Base-by-base conservation (phyloP, 1,140 invertebrate species). In the Brachionus calyciflorus region DNA sequence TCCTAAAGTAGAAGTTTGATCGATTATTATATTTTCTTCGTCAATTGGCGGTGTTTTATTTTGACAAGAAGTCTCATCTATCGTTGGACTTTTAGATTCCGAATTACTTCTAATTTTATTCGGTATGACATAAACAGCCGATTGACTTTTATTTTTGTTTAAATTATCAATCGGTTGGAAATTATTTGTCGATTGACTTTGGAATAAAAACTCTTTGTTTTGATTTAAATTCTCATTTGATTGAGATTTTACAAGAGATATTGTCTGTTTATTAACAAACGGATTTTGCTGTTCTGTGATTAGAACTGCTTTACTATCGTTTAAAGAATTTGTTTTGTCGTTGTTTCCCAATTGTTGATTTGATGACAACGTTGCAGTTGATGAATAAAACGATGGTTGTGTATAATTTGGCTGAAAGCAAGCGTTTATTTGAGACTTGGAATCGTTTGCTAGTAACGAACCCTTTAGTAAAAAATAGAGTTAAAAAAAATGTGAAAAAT, bases 371-470 rank as follows among this genome's bases (percentile, higher is more conserved):
- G 60, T 65, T 10, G 60, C 12, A 65, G 40, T 65, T 21, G 60
- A 65, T n/a, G 60, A 65, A 44, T 24, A 44, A 44, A 65, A 44
- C 24, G 37, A 65, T 65, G 60, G 60, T 65, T 65, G 60, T 30
- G 21, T 65, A 65, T 14, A 65, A 65, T 65, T 44, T 41, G 4
- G 33, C 44, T 65, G 60, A 26, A 21, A 65, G 24, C 60, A 37
- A 65, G 24, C 33, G 60, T 65, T 65, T 41, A 33, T 63, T 63
- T 63, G 57, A 37, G 33, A 44, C 24, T 65, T 65, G 24, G 40
- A 65, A 12, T 65, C 60, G 40, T 65, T 65, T 44, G 60, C 44
- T 65, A 65, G 37, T 44, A 65, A 65, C 60, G 60, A 65, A 17
- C 60, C 60, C 60, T 65, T 65, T 63, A 17, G 19, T 37, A 65